Evolutionary conservation across 2,888 invertebrate genomes (phyloP).

Genomic region (Nasonovia ribisnigri): DNA sequence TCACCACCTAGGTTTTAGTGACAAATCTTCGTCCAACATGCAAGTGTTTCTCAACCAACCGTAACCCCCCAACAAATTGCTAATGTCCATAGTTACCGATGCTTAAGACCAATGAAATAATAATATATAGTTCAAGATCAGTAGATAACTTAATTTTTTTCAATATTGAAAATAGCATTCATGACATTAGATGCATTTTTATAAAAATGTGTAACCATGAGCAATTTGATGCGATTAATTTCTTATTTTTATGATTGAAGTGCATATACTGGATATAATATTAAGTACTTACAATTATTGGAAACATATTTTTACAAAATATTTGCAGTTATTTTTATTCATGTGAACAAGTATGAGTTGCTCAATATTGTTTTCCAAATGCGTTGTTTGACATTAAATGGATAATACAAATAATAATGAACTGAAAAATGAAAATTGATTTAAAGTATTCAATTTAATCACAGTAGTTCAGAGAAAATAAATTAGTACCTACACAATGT

Average conservation of each 20-base stretch:
- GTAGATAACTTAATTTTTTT: background rate
- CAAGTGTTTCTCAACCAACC: too few relatives aligned
- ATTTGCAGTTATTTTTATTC: background rate
- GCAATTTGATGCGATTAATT: background rate
- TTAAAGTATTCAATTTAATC: background rate
- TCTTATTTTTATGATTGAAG: background rate
- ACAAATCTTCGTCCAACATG: too few relatives aligned
- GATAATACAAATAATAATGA: background rate
- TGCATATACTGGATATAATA: background rate
- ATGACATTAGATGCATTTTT: background rate
- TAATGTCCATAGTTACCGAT: too few relatives aligned
- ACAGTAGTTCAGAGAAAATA: constrained; percentile 51
- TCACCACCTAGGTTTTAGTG: too few relatives aligned
- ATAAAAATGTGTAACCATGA: background rate
- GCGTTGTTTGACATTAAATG: background rate
- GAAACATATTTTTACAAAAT: background rate
- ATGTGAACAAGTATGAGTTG: background rate
- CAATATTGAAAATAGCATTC: background rate
- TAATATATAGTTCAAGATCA: background rate
- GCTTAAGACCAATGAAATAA: too few relatives aligned
- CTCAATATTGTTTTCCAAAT: background rate
- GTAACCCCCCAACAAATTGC: too few relatives aligned
- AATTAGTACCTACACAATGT: background rate
- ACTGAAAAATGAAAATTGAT: background rate
- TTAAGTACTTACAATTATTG: background rate